These are phyloP conservation scores for Liopterus haemorrhoidalis DNA, from an alignment of 2,888 invertebrate species.

Conservation along the genomic window DNA sequence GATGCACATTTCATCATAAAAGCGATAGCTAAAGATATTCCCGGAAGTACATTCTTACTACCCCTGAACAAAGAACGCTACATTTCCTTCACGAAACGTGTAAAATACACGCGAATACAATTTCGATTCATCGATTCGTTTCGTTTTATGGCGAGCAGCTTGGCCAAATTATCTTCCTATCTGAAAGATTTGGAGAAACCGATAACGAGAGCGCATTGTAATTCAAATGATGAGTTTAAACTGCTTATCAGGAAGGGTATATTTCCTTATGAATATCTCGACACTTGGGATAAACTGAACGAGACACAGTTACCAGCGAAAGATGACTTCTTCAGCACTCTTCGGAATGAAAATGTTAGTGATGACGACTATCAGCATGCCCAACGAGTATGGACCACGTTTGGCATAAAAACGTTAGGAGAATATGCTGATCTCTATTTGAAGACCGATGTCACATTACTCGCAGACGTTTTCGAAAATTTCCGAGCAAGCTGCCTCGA, in stretches of 20 bases:
- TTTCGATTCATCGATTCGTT: constrained; percentile 9
- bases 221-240: not conserved
- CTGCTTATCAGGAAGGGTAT: not conserved
- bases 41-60: not conserved
- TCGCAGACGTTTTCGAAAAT: constrained; percentile 39
- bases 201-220: not conserved
- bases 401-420: constrained; percentile 12
- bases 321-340: too few relatives aligned
- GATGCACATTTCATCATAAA: constrained; percentile 29
- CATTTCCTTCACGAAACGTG: constrained; percentile 12
- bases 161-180: not conserved
- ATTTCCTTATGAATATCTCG: too few relatives aligned
- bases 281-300: too few relatives aligned
- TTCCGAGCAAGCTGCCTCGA: constrained; percentile 33
- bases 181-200: not conserved
- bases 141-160: constrained; percentile 2
- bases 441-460: constrained; percentile 36
- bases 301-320: too few relatives aligned
- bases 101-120: constrained; percentile 4
- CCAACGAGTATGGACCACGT: too few relatives aligned
- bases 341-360: too few relatives aligned
- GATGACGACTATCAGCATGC: too few relatives aligned
- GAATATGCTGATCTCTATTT: constrained; percentile 34
- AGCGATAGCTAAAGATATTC: not conserved
- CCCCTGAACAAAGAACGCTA: constrained; percentile 11